Evolutionary conservation across 2,113 vertebrate genomes (phyloP), one percentile per base, ranked within the genome.

Genomic region (Perognathus longimembris): DNA sequence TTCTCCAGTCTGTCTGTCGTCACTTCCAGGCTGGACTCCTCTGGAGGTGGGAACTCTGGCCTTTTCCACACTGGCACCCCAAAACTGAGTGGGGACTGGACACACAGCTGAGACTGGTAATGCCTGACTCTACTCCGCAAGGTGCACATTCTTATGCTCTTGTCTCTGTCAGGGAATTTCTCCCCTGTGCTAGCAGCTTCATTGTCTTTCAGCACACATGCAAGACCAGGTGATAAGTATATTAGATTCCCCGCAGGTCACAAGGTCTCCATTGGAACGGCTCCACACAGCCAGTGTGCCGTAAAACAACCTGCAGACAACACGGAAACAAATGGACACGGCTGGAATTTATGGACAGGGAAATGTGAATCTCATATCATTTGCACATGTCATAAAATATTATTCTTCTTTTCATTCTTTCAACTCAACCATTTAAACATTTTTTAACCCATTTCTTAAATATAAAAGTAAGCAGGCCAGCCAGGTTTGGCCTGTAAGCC

Each of bases 341-440:
- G 3, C 84, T 40, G 21, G 38, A 28, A 81, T 67, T 66, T 7
- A 50, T 20, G 24, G 42, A 77, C 3, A 0, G 54, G 9, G 7
- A 76, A 24, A 61, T 76, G 63, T 42, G 28, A 15, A 38, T 42
- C 21, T 70, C 40, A 66, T 24, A 57, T 10, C 21, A 77, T 78
- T 67, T 95, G 24, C 30, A 82, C 6, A 17, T 6, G 7, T 38
- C 77, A 70, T 36, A 57, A 59, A 89, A 45, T 73, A 63, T 40
- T 66, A 21, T 17, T 61, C 21, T 42, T 64, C 15, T 74, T 26
- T 84, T 91, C 11, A 32, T 8, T 67, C 69, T 89, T 89, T 75
- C 18, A 78, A 45, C 32, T 40, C 28, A 90, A 54, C 36, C 76
- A 74, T 63, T 82, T 69, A 64, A 64, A 93, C n/a, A 91, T 38